Evolutionary conservation across 2,888 invertebrate species (phyloP).

Genomic region (Panopea generosa): DNA sequence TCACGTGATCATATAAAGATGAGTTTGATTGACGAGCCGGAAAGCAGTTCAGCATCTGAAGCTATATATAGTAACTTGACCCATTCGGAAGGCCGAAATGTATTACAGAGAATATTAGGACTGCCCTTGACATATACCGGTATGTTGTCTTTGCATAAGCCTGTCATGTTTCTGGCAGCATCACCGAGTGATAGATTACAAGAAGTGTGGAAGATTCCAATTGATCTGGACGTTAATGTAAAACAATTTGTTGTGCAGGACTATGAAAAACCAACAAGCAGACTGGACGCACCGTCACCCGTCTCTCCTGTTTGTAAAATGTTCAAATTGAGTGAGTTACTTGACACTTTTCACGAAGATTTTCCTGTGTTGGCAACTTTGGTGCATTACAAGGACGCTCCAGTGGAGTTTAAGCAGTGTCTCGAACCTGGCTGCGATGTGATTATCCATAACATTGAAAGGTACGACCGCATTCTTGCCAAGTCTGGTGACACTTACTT

Average conservation of each 20-base stretch:
- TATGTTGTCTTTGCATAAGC: slow-evolving; percentile 68
- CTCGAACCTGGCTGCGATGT: slow-evolving; percentile 68
- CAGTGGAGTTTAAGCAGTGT: slow-evolving; percentile 59
- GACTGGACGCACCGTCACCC: background rate
- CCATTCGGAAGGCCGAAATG: slow-evolving; percentile 43
- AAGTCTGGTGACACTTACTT: slow-evolving; percentile 63
- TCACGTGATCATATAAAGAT: slow-evolving; percentile 63
- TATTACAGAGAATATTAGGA: slow-evolving; percentile 64
- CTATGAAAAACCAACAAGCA: slow-evolving; percentile 46
- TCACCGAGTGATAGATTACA: slow-evolving; percentile 70
- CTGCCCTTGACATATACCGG: slow-evolving; percentile 71
- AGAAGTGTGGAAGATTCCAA: slow-evolving; percentile 70
- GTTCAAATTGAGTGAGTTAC: slow-evolving; percentile 62
- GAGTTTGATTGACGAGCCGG: slow-evolving; percentile 18
- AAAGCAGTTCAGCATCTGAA: no score
- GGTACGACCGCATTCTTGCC: slow-evolving; percentile 67
- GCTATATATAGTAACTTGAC: slow-evolving; percentile 58
- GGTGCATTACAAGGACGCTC: slow-evolving; percentile 65
- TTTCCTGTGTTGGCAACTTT: slow-evolving; percentile 71
- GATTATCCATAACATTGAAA: slow-evolving; percentile 69
- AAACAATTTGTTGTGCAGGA: slow-evolving; percentile 41
- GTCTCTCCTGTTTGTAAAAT: slow-evolving; percentile 37
- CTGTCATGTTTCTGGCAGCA: slow-evolving; percentile 68
- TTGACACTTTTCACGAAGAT: slow-evolving; percentile 66
- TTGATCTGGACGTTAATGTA: slow-evolving; percentile 61